Evolutionary conservation across 2,113 vertebrate genomes (phyloP).

Genomic region (Erythrocercus mccallii): DNA sequence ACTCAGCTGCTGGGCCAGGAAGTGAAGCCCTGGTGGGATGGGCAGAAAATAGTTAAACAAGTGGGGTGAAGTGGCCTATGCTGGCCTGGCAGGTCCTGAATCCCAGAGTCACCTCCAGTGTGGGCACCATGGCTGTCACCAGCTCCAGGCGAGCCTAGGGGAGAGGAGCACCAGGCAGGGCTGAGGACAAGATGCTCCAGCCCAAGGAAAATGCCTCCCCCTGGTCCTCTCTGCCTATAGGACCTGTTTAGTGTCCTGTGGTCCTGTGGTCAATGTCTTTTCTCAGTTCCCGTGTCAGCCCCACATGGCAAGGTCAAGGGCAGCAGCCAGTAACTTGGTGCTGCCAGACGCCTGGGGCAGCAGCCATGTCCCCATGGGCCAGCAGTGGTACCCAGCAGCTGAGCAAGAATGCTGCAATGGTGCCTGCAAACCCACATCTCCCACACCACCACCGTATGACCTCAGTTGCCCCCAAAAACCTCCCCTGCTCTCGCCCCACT

Average conservation of each 20-base stretch:
- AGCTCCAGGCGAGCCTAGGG: fast-evolving
- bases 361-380: fast-evolving
- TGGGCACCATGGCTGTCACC: not conserved
- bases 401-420: not conserved
- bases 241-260: not conserved
- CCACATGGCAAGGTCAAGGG: fast-evolving
- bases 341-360: not conserved
- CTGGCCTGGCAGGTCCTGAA: conserved; percentile 2
- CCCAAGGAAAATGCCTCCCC: no score
- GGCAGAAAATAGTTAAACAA: conserved; percentile 51
- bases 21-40: conserved; percentile 22
- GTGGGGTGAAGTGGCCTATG: not conserved
- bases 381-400: fast-evolving
- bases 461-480: fast-evolving
- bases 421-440: not conserved
- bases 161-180: not conserved
- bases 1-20: not conserved
- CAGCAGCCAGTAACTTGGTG: not conserved
- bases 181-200: not conserved
- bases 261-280: fast-evolving
- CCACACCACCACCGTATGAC: fast-evolving
- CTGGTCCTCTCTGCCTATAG: not conserved
- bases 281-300: not conserved
- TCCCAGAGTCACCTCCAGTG: not conserved
- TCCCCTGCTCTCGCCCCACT: not conserved